Evolutionary conservation across 2,888 invertebrate genomes (phyloP), one percentile per base, ranked within the genome.

Genomic region (Julus scanicus): DNA sequence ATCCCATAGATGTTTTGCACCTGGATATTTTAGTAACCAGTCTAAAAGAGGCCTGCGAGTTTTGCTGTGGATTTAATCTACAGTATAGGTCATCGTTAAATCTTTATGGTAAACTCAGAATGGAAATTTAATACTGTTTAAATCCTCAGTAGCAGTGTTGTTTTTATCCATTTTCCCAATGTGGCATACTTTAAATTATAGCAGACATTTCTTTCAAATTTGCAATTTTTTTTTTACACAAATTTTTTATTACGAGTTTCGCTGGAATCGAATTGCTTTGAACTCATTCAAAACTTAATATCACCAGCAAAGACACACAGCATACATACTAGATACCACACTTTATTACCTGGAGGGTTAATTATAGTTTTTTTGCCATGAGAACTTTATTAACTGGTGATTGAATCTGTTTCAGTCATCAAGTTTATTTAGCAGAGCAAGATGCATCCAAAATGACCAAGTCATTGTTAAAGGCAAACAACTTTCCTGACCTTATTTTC

Each of bases 1-100:
- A 80, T 80, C 80, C 80, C 80, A 15, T 80, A 39, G 80, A 80
- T 80, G 37, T 80, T 80, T 29, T 80, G 80, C 80, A 80, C 80
- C 80, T 80, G 80, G 20, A 20, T 20, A 71, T 71, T 71, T 71
- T 20, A 20, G 29, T 20, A 20, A 71, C 20, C 71, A 29, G 29
- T 29, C 71, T 20, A 63, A 63, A 63, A 63, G n/a, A 20, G n/a
- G 63, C 63, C 63, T 63, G n/a, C 71, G 8, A 20, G 80, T 80
- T 80, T 29, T 37, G 80, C 37, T 80, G 37, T 37, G 80, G 29
- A 37, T 80, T 80, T 39, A 80, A 80, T 80, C 80, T 37, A 37
- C 37, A 37, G 80, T 15, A 37, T 37, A 80, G 80, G 80, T 80
- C 37, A 80, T 80, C 71, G 71, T 71, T 71, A 29, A 71, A 71